A percentile compares a stretch with the other conserved stretches of the same genome.
These are phyloP conservation scores for Cossypha dichroa DNA, from an alignment of 2,797 vertebrate genomes.

Conservation along the genomic window DNA sequence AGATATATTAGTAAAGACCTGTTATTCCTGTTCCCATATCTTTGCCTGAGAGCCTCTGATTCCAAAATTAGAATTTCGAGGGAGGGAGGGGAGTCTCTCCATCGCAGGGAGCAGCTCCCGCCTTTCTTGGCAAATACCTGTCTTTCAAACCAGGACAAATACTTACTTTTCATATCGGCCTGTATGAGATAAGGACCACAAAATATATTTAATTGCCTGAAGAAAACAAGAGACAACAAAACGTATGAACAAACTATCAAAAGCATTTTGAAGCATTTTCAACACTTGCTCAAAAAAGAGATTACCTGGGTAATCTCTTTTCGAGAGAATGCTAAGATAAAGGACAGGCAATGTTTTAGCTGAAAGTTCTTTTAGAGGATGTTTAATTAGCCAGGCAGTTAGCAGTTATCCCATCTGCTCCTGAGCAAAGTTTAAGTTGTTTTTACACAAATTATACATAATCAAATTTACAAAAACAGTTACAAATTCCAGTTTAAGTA, in stretches of 20 bases:
- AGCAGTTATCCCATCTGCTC: constrained; percentile 38
- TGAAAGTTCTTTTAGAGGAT: background rate
- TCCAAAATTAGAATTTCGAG: no score
- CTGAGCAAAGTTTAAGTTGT: background rate
- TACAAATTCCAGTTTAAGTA: background rate
- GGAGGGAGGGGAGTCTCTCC: no score
- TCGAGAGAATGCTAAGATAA: background rate
- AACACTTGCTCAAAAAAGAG: background rate
- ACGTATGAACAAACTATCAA: background rate
- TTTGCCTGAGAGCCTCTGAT: no score
- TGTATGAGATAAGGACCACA: constrained; percentile 36
- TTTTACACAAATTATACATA: constrained; percentile 13
- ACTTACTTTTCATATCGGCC: constrained; percentile 66
- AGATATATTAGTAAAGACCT: no score
- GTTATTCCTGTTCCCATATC: no score
- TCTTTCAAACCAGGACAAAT: background rate
- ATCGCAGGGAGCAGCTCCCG: no score
- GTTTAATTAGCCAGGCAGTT: constrained; percentile 36
- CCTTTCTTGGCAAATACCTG: no score
- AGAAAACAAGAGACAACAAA: constrained; percentile 18
- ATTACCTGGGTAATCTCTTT: background rate
- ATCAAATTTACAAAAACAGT: constrained; percentile 9
- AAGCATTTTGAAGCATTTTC: background rate
- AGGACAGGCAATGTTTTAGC: background rate
- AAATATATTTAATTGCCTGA: constrained; percentile 67